These are phyloP conservation scores for Euclidia mi DNA, from an alignment of 2,888 invertebrate species.

Conservation along the genomic window DNA sequence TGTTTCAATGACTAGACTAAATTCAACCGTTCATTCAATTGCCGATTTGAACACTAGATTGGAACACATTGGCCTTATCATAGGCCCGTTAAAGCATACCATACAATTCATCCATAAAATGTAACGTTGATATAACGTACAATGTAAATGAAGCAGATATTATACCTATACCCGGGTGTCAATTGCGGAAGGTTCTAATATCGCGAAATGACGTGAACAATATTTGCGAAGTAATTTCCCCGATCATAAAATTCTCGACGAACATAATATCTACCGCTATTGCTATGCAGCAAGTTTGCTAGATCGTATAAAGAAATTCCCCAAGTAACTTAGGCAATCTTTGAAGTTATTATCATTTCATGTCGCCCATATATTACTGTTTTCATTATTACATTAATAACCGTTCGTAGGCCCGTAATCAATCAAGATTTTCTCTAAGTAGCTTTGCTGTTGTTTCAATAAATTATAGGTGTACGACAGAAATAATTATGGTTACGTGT, in stretches of 20 bases:
- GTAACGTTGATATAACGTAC: constrained; percentile 35
- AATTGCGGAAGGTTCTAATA: constrained; percentile 45
- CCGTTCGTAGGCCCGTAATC: background rate
- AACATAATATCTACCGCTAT: constrained; percentile 36
- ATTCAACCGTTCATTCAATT: constrained; percentile 28
- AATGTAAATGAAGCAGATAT: constrained; percentile 49
- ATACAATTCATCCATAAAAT: constrained; percentile 42
- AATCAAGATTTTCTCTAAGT: constrained; percentile 3
- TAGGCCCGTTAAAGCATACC: constrained; percentile 20
- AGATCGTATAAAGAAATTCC: constrained; percentile 53
- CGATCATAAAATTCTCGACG: constrained; percentile 51
- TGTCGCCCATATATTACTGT: constrained; percentile 31
- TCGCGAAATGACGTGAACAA: constrained; percentile 52
- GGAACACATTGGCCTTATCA: constrained; percentile 25
- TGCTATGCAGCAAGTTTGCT: constrained; percentile 49
- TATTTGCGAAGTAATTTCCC: constrained; percentile 56
- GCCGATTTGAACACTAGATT: constrained; percentile 31
- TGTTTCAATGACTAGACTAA: constrained; percentile 28
- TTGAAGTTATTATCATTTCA: constrained; percentile 52
- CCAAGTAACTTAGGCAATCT: constrained; percentile 53
- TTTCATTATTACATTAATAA: constrained; percentile 43
- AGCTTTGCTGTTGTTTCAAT: background rate
- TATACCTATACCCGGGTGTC: constrained; percentile 36
- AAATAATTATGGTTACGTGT: background rate
- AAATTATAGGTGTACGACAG: constrained; percentile 4